Percentiles rank a stretch among this genome's conserved stretches.
Evolutionary conservation across 92 coral and sea anemone species (phyloP).

Genomic region (Heteractis magnifica): DNA sequence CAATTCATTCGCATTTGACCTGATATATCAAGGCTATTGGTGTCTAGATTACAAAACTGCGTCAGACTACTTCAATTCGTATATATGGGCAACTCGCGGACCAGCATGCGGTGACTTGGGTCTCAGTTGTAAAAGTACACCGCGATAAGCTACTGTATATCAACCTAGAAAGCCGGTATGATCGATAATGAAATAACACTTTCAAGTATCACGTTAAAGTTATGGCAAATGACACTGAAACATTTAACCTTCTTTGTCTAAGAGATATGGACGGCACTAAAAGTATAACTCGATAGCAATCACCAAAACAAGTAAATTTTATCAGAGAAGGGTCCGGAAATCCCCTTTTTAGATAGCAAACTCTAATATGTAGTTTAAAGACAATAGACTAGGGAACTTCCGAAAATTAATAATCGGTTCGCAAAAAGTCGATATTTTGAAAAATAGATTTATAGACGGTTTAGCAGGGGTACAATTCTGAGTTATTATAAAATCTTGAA

Average conservation of each 20-base stretch:
- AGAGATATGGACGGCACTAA: background rate
- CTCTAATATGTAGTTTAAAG: background rate
- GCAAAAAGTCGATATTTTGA: background rate
- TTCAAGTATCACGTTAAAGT: no score
- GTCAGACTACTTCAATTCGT: no score
- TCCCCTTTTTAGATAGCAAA: background rate
- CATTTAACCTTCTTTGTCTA: background rate
- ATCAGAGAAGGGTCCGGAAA: background rate
- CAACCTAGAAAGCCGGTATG: no score
- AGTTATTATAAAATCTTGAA: background rate
- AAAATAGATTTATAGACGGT: background rate
- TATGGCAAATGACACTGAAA: background rate
- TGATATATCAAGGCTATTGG: no score
- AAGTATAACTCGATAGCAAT: background rate
- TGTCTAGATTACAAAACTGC: no score
- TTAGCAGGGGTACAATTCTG: background rate
- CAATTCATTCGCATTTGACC: no score
- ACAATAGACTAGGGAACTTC: slow-evolving; percentile 9
- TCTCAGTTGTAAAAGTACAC: background rate
- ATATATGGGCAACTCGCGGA: no score
- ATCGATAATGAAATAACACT: background rate
- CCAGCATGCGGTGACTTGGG: background rate
- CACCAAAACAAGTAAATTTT: background rate
- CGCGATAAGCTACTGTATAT: background rate
- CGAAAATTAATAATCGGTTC: background rate